Evolutionary conservation across 1,140 invertebrate genomes (phyloP).

Genomic region (Aplysia californica): DNA sequence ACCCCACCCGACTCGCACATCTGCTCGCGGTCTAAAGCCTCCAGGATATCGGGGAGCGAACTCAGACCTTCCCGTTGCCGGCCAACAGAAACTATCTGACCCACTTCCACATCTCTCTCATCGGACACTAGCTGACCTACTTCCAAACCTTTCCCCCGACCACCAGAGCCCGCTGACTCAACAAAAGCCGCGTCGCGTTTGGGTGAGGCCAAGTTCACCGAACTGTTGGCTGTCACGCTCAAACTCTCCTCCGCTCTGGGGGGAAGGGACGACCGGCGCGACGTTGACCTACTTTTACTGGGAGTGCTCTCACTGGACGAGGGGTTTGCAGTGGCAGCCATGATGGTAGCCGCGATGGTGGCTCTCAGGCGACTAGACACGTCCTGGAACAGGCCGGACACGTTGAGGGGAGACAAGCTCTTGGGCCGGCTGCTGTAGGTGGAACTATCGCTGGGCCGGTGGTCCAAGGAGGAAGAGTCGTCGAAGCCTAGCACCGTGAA

Average conservation of each 20-base stretch:
- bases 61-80: conserved; percentile 3
- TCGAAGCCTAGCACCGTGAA: conserved; percentile 8
- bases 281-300: background rate
- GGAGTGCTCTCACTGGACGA: conserved; percentile 17
- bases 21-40: conserved; percentile 1
- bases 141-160: too few relatives aligned
- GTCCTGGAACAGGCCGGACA: conserved; percentile 13
- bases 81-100: too few relatives aligned
- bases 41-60: conserved; percentile 10
- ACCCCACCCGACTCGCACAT: background rate
- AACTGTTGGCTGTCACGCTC: too few relatives aligned
- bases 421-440: conserved; percentile 7
- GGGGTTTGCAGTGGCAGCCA: background rate
- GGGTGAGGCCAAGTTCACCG: too few relatives aligned
- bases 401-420: conserved; percentile 19
- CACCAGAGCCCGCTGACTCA: too few relatives aligned
- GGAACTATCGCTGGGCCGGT: conserved; percentile 2
- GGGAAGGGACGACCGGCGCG: background rate
- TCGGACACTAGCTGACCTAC: too few relatives aligned
- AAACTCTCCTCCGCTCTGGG: conserved; percentile 9
- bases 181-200: too few relatives aligned
- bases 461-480: conserved; percentile 11
- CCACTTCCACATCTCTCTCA: too few relatives aligned
- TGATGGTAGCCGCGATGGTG: conserved; percentile 26
- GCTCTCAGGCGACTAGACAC: background rate